Conservation (phyloP, 1,140 invertebrate species). For the Apolygus lucorum region DNA sequence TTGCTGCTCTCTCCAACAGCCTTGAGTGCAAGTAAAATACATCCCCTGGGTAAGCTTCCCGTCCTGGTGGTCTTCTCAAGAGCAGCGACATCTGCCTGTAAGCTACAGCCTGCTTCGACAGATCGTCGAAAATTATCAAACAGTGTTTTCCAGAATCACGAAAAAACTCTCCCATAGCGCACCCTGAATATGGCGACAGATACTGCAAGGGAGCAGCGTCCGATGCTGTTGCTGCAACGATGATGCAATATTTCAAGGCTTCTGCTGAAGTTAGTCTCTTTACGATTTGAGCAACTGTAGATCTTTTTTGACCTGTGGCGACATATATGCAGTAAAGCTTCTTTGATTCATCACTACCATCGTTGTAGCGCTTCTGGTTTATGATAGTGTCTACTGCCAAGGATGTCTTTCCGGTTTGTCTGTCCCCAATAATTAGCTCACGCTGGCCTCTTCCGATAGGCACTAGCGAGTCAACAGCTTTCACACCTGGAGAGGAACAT, state of each 20-base stretch:
- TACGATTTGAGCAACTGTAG: conserved; percentile 98
- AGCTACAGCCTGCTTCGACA: conserved; percentile 99
- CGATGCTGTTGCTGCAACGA: conserved; percentile 97
- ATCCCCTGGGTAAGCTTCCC: conserved; percentile 99
- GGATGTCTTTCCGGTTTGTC: conserved; percentile 99
- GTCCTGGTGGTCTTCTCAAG: conserved; percentile 97
- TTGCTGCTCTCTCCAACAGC: conserved; percentile 97
- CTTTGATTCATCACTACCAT: conserved; percentile 91
- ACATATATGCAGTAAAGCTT: conserved; percentile 99
- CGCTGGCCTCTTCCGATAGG: conserved; percentile 98
- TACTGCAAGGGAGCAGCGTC: conserved; percentile 99
- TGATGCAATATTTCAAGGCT: conserved; percentile 96
- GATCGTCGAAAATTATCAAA: conserved; percentile 99
- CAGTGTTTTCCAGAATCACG: conserved; percentile 99
- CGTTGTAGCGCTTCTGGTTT: conserved; percentile 98
- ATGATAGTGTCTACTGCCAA: conserved; percentile 99
- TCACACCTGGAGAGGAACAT: no score
- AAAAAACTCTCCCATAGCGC: conserved; percentile 99
- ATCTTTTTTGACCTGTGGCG: conserved; percentile 98
- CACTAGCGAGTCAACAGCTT: conserved; percentile 97
- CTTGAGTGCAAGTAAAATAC: conserved; percentile 99
- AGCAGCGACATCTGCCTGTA: conserved; percentile 99
- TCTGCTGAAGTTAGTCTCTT: conserved; percentile 88
- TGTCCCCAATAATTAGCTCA: conserved; percentile 99
- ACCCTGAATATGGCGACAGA: conserved; percentile 96